Base-by-base conservation (phyloP, 2,797 vertebrate genomes). In the Etheostoma perlongum region DNA sequence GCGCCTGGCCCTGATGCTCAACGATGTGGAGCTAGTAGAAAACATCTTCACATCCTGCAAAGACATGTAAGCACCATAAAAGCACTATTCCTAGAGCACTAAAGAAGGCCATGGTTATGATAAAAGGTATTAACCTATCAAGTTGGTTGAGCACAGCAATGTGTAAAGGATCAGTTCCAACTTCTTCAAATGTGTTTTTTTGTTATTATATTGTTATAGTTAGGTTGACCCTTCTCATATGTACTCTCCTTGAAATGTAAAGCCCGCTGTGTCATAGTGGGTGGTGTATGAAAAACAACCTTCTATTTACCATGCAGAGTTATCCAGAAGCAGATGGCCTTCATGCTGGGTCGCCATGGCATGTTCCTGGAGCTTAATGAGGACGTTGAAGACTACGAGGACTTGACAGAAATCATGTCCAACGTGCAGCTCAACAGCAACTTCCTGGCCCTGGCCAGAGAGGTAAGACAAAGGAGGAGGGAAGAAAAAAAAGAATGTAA, bases 11-110 rank as follows among this genome's bases (percentile, higher is more conserved):
- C 89, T 99, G 74, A 99, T 99, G 95, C 97, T 99, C 71, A 99
- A 99, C 8, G 97, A 99, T 0, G 96, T 99, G 92, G 97, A 99
- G 87, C 94, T 99, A 49, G 98, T 99, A 42, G 98, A 99, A 92
- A 97, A 99, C 90, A 99, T 99, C 91, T 99, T 99, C 89, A 98
- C 97, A 46, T 98, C 98, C 84, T 99, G 98, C 95, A 99, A 99
- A 90, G 98, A 99, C 83, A 98, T 99, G 98, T 99, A 94, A 91
- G 97, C 13, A 18, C n/a, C 3, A 19, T 40, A 15, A 46, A 46
- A 49, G 19, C 10, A 57, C 9, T 15, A 0, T 19, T 23, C 1
- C 2, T 57, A 4, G 5, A 4, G 3, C 47, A 25, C 1, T 5
- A 6, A 52, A 4, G 36, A 40, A 3, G 36, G 36, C 3, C 36